These are phyloP conservation scores for Tuberolachnus salignus DNA, from an alignment of 2,888 invertebrate genomes.

Conservation along the genomic window DNA sequence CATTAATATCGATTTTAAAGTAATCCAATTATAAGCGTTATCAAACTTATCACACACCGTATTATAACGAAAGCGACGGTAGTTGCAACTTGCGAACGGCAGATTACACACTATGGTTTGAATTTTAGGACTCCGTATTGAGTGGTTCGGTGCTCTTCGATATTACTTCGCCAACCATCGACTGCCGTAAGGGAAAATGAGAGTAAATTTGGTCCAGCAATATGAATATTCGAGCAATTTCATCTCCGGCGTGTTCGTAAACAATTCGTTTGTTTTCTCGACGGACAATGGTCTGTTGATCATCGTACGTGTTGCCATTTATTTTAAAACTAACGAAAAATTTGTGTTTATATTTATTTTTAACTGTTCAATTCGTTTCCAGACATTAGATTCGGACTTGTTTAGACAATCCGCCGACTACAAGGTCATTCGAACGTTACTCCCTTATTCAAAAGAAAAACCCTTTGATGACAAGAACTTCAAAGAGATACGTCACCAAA, in stretches of 20 bases:
- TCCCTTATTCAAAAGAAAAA: slow-evolving; percentile 27
- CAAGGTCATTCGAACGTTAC: neutral
- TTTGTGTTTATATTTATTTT: neutral
- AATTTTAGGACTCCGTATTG: too few species aligned
- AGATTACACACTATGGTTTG: too few species aligned
- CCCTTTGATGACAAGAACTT: slow-evolving; percentile 44
- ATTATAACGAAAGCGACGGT: too few species aligned
- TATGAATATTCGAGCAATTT: slow-evolving; percentile 39
- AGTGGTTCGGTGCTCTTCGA: too few species aligned
- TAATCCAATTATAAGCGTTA: too few species aligned
- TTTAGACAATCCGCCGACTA: slow-evolving; percentile 20
- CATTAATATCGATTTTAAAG: too few species aligned
- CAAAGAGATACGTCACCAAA: slow-evolving; percentile 17
- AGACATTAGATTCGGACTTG: slow-evolving; percentile 40
- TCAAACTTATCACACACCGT: too few species aligned
- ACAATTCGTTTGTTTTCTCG: slow-evolving; percentile 37
- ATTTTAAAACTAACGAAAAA: neutral
- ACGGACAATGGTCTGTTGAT: slow-evolving; percentile 32
- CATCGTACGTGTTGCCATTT: neutral
- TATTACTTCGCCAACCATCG: neutral
- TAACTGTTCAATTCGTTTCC: neutral
- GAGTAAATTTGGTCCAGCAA: slow-evolving; percentile 16
- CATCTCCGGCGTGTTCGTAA: neutral
- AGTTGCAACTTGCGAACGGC: too few species aligned
- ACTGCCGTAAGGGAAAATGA: neutral